These are phyloP conservation scores for Cotesia glomerata DNA, from an alignment of 1,140 invertebrate genomes.

Conservation along the genomic window DNA sequence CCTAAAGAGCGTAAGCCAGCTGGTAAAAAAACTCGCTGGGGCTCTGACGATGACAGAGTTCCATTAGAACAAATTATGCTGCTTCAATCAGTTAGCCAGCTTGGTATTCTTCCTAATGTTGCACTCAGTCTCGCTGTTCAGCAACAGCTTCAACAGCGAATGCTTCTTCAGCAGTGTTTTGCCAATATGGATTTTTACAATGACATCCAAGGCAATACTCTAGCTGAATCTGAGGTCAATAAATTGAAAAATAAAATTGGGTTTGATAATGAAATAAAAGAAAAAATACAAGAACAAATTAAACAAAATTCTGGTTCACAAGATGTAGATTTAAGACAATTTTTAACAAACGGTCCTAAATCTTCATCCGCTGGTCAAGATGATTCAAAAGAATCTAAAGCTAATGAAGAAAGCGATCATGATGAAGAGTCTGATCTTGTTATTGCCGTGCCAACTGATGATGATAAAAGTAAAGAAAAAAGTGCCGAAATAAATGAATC, in stretches of 20 bases:
- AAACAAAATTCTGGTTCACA: slow-evolving; percentile 30
- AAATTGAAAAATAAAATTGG: slow-evolving; percentile 56
- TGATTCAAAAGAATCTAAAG: slow-evolving; percentile 50
- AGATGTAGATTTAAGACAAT: slow-evolving; percentile 54
- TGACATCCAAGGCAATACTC: slow-evolving; percentile 39
- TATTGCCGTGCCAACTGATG: slow-evolving; percentile 57
- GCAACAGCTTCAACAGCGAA: slow-evolving; percentile 44
- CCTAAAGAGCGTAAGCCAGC: slow-evolving; percentile 52
- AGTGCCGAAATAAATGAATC: slow-evolving; percentile 34
- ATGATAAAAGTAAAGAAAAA: slow-evolving; percentile 49
- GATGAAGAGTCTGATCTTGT: slow-evolving; percentile 57
- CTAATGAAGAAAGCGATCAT: slow-evolving; percentile 58
- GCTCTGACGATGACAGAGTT: slow-evolving; percentile 60
- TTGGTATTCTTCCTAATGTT: slow-evolving; percentile 53
- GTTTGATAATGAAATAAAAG: slow-evolving; percentile 55
- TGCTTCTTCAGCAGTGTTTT: slow-evolving; percentile 33
- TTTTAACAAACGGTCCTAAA: slow-evolving; percentile 44
- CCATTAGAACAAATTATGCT: slow-evolving; percentile 60
- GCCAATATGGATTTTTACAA: slow-evolving; percentile 53
- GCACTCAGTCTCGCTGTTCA: slow-evolving; percentile 50
- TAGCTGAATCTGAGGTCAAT: slow-evolving; percentile 52
- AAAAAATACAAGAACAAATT: slow-evolving; percentile 38
- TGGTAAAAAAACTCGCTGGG: slow-evolving; percentile 60
- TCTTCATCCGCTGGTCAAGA: slow-evolving; percentile 51
- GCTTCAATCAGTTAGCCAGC: slow-evolving; percentile 55